A percentile compares a stretch with the other conserved stretches of the same genome.
phyloP scores from a whole-genome alignment of 2,113 vertebrate genomes.

The Eclectus roratus region DNA sequence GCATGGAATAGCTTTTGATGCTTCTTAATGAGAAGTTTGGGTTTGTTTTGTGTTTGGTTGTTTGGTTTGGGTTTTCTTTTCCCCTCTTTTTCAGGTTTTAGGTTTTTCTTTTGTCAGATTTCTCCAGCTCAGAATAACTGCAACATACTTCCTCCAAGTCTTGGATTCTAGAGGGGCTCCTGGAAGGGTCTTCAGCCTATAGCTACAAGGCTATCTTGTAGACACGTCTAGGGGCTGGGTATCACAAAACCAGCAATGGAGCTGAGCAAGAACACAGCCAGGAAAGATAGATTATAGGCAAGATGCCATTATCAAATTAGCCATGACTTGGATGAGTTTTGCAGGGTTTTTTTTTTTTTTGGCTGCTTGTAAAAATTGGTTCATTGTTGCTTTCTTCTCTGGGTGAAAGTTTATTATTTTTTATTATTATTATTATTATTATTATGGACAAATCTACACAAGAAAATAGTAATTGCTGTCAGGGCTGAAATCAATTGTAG shows the following conservation, averaged over 20 bases:
- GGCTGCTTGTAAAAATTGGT: conserved; percentile 5
- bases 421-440: background rate
- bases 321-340: background rate
- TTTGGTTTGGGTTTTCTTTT: rapidly evolving
- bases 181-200: background rate
- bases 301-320: background rate
- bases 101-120: background rate
- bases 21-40: background rate
- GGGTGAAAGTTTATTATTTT: background rate
- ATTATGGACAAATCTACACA: background rate
- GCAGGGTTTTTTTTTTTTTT: background rate
- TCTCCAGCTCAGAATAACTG: background rate
- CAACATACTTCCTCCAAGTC: background rate
- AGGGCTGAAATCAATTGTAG: background rate
- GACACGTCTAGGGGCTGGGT: background rate
- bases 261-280: background rate
- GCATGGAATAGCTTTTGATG: background rate
- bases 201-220: background rate
- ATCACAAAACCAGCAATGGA: conserved; percentile 72
- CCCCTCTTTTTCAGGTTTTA: background rate
- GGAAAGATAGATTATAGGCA: conserved; percentile 1
- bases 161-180: background rate
- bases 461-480: background rate
- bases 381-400: conserved; percentile 18
- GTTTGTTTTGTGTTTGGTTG: background rate